Base-by-base conservation (phyloP, 1,140 invertebrate species). In the Monomorium pharaonis region DNA sequence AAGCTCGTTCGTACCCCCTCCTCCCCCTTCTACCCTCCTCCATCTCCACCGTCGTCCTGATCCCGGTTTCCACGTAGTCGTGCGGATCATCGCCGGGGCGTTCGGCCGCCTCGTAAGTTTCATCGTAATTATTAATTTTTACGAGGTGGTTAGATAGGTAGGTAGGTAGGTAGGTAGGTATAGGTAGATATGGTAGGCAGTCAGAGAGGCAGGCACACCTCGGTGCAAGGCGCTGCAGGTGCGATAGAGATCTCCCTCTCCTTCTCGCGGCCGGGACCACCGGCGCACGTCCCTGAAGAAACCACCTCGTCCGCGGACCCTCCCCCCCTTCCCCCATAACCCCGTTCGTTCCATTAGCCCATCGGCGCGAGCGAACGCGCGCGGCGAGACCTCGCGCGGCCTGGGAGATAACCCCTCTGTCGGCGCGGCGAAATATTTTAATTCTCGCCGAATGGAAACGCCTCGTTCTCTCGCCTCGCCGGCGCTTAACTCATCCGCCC, bases 71-170 rank as follows among this genome's bases (percentile, higher is more conserved):
- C 51, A 62, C 84, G 56, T 65, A 86, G 67, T 49, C 49, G 54
- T 76, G 37, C 27, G 78, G 78, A 89, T 89, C 67, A 89, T 89
- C 88, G 62, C 7, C n/a, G 51, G 65, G 30, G 76, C 58, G 70
- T 88, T 44, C 62, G 37, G 37, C 76, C 62, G 60, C 18, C 85
- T 86, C 87, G 88, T 87, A 88, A 90, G 78, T 92, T 90, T 84
- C 84, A 87, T 91, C 93, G 89, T 94, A 94, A 94, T 94, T 93
- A 94, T 91, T 90, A 89, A 93, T 92, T 94, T 93, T 94, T 94
- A 94, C 90, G 92, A 93, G 87, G 65, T 80, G 49, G 51, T 24
- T 58, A 42, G 76, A 60, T 76, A 65, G 75, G 24, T 83, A 74
- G 78, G 49, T 47, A 49, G 69, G 81, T 76, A 65, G 75, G 24